Percentiles rank a stretch among this genome's conserved stretches.
Evolutionary conservation across 2,888 invertebrate genomes (phyloP).

Genomic region (Tetrapedia diversipes): DNA sequence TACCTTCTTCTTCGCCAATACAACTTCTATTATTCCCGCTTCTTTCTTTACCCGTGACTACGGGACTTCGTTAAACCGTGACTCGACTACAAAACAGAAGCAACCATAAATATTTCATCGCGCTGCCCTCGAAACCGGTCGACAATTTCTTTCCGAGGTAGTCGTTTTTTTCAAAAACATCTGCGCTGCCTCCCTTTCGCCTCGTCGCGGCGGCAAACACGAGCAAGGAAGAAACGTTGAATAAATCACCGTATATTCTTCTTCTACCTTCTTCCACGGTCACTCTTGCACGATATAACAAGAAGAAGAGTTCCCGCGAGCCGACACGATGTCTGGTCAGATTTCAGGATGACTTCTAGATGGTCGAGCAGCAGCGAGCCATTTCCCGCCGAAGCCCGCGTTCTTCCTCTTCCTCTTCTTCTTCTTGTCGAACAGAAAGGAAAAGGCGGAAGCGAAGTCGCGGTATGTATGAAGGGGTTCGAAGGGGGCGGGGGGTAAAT

Average conservation of each 20-base stretch:
- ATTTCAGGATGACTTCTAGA: slow-evolving; percentile 13
- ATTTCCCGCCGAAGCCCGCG: slow-evolving; percentile 8
- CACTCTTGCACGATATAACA: neutral
- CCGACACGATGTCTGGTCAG: neutral
- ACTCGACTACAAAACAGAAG: neutral
- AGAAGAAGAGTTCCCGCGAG: neutral
- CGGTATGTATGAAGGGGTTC: slow-evolving; percentile 41
- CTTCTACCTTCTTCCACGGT: neutral
- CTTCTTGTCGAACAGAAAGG: slow-evolving; percentile 10
- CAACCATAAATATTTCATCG: slow-evolving; percentile 14
- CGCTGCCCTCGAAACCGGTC: neutral
- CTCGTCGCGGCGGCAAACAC: neutral
- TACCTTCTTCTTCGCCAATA: no score
- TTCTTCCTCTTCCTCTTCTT: slow-evolving; percentile 13
- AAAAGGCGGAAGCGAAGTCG: slow-evolving; percentile 36
- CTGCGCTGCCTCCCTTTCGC: neutral
- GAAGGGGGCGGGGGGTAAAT: no score
- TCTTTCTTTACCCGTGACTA: no score
- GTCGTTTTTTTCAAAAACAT: neutral
- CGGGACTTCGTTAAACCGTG: neutral
- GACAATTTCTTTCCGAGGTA: neutral
- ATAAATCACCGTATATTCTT: neutral
- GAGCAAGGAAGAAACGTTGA: neutral
- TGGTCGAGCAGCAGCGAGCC: slow-evolving; percentile 20
- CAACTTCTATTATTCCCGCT: neutral